These are phyloP conservation scores for Agrochola litura DNA, from an alignment of 2,888 invertebrate genomes.

Conservation along the genomic window DNA sequence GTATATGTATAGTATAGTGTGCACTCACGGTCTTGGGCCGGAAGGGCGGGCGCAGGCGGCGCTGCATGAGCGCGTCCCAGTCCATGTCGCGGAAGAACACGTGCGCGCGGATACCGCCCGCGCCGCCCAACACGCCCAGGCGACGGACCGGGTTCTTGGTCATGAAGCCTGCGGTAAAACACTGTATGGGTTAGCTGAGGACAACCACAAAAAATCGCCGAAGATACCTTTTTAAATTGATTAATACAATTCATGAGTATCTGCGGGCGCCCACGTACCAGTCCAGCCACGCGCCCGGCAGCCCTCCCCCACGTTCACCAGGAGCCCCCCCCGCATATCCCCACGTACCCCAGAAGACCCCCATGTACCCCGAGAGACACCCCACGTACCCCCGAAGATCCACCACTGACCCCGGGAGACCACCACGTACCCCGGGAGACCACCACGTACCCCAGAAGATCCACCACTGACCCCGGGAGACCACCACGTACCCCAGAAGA, in stretches of 20 bases:
- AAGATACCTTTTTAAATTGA: not conserved
- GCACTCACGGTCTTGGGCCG: constrained; percentile 98
- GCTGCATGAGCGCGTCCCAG: constrained; percentile 98
- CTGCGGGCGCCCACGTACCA: not conserved
- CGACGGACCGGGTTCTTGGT: constrained; percentile 98
- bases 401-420: too few relatives aligned
- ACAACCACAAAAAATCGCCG: too few relatives aligned
- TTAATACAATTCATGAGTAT: not conserved
- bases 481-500: too few relatives aligned
- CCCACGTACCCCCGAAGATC: too few relatives aligned
- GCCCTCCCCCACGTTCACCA: too few relatives aligned
- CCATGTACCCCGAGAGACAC: too few relatives aligned
- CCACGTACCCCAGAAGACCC: too few relatives aligned
- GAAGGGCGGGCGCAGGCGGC: constrained; percentile 98
- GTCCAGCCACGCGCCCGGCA: too few relatives aligned
- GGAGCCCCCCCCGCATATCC: too few relatives aligned
- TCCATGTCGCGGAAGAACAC: constrained; percentile 98
- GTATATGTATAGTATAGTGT: not conserved
- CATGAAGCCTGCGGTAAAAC: constrained; percentile 94
- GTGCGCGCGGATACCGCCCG: constrained; percentile 97
- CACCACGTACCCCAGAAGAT: too few relatives aligned
- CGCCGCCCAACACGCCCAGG: constrained; percentile 96
- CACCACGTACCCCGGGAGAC: too few relatives aligned
- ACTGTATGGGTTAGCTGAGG: not conserved
- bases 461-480: too few relatives aligned